Evolutionary conservation across 1,140 invertebrate genomes (phyloP).

Genomic region (Ceratina japonica): DNA sequence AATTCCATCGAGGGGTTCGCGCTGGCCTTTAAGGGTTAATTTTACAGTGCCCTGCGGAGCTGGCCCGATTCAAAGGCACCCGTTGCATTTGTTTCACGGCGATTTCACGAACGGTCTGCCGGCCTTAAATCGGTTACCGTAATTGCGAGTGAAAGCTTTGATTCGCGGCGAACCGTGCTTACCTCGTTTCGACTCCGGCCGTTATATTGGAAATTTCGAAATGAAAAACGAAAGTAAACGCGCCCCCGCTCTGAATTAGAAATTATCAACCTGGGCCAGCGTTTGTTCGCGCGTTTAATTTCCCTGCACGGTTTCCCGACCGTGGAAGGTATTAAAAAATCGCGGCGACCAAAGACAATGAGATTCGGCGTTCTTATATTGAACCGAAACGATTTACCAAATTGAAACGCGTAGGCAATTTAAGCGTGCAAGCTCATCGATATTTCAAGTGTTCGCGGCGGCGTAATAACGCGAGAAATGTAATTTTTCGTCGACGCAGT

Average conservation of each 20-base stretch:
- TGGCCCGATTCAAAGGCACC: conserved; percentile 13
- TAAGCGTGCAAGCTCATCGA: neutral
- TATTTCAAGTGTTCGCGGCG: neutral
- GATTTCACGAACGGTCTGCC: conserved; percentile 17
- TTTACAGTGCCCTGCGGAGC: conserved; percentile 31
- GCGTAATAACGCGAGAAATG: conserved; percentile 13
- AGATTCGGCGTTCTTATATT: neutral
- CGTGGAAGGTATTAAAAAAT: no score
- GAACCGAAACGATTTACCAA: neutral
- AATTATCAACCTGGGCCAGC: no score
- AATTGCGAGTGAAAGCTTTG: conserved; percentile 14
- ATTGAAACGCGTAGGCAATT: neutral
- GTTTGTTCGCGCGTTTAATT: no score
- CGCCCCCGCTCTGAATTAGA: no score
- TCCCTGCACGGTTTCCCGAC: no score
- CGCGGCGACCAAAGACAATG: no score
- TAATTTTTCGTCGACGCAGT: conserved; percentile 11
- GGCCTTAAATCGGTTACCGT: neutral
- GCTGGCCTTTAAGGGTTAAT: conserved; percentile 55
- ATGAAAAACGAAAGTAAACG: neutral
- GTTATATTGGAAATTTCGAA: neutral
- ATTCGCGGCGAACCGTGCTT: neutral
- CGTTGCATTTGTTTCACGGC: conserved; percentile 23
- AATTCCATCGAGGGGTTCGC: conserved; percentile 57
- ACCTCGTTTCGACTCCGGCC: neutral